Base-by-base conservation (phyloP, 1,140 invertebrate genomes). In the Saxidomus purpurata region DNA sequence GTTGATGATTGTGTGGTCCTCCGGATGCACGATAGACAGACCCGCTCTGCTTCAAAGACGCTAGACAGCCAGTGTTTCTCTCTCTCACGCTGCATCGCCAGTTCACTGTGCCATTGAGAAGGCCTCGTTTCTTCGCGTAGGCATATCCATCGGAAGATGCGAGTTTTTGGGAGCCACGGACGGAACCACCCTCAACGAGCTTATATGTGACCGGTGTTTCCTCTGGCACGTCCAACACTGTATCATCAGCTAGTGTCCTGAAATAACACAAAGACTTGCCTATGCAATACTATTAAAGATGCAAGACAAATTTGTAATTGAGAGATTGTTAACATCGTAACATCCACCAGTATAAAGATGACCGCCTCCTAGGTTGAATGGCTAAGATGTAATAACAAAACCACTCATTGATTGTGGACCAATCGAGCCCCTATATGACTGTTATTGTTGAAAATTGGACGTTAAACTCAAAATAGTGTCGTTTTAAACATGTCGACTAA, bases 71-170 rank as follows among this genome's bases (percentile, higher is more conserved):
- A 25, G 31, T 63, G 0, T 15, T 25, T 17, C 22, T 82, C 17
- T 34, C 36, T 3, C 80, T 0, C 4, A 67, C 52, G 31, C 80
- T 82, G 34, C 80, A 82, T 38, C 80, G 28, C 80, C 80, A 82
- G 9, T 82, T 15, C 19, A 82, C 25, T 25, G 59, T 38, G 19
- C 52, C 52, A 11, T 61, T 63, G 11, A 15, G 19, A 4, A 82
- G 25, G 13, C 2, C 40, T 0, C 59, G 52, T 55, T 63, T 82
- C 8, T 25, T 40, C 52, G 63, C 80, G 25, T 38, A 82, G 0
- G 34, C 22, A n/a, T 82, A 82, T 3, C 80, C 80, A 31, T 1
- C 55, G 3, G 52, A 38, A 9, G 80, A 82, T 3, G 38, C 59
- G 19, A 82, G 13, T 40, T 82, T 82, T 0, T 0, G n/a, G 34